These are phyloP conservation scores for Lucinisca nassula DNA, from an alignment of 2,888 invertebrate genomes.

Conservation along the genomic window DNA sequence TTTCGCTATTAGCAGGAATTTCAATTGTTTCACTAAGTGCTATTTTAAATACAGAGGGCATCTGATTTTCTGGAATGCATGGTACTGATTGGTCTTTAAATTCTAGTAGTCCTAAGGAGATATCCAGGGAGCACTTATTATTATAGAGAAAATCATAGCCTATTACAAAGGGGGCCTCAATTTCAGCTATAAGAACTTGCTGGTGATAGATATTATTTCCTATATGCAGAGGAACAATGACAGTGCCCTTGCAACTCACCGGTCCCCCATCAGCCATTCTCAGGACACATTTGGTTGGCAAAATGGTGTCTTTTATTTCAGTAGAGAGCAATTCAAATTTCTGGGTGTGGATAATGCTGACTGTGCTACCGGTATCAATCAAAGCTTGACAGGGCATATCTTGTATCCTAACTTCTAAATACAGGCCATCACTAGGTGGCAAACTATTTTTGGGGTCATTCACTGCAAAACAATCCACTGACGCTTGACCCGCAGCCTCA, in stretches of 20 bases:
- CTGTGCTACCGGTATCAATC: background rate
- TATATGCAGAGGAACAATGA: background rate
- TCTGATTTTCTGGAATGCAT: background rate
- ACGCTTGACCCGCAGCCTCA: background rate
- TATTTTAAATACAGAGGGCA: background rate
- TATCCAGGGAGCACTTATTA: background rate
- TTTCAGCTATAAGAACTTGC: background rate
- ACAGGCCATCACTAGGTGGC: background rate
- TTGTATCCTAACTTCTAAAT: background rate
- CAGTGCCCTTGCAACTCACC: background rate
- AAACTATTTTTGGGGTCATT: background rate
- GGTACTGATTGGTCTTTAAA: background rate
- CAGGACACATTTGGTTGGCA: background rate
- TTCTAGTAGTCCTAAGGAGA: background rate
- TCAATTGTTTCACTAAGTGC: background rate
- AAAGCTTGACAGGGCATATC: background rate
- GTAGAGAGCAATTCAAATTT: background rate
- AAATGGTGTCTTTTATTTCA: background rate
- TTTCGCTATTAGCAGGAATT: background rate
- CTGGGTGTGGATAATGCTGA: background rate
- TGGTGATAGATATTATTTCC: background rate
- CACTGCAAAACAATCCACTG: background rate
- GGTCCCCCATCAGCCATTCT: constrained; percentile 10
- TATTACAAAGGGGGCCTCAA: background rate
- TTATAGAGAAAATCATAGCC: background rate